A percentile compares a stretch with the other conserved stretches of the same genome.
Conservation (phyloP, 2,888 invertebrate genomes). For the Coenonympha glycerion region DNA sequence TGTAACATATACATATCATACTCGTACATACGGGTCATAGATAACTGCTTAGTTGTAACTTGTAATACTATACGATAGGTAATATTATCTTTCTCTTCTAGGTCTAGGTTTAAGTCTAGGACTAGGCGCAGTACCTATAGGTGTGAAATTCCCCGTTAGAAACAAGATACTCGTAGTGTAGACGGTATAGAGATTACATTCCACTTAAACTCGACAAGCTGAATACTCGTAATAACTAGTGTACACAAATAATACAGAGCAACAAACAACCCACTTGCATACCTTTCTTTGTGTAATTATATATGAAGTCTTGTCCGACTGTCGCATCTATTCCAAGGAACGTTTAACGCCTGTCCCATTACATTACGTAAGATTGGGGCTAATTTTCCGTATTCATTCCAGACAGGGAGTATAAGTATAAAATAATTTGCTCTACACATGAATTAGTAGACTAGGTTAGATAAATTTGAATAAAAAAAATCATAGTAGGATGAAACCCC, state of each 20-base stretch:
- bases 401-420: slow-evolving; percentile 20
- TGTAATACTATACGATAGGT: too few species aligned
- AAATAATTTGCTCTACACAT: slow-evolving; percentile 19
- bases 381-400: slow-evolving; percentile 20
- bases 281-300: slow-evolving; percentile 23
- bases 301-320: slow-evolving; percentile 18
- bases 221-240: slow-evolving; percentile 10
- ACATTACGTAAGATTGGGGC: slow-evolving; percentile 17
- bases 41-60: not conserved
- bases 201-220: not conserved
- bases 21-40: too few species aligned
- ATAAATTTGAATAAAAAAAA: too few species aligned
- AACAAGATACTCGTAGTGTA: too few species aligned
- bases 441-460: too few species aligned
- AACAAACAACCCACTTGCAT: slow-evolving; percentile 16
- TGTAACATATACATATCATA: too few species aligned
- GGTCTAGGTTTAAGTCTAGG: too few species aligned
- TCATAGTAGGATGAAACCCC: too few species aligned
- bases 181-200: not conserved
- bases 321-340: slow-evolving; percentile 21
- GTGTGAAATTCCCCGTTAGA: not conserved
- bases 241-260: slow-evolving; percentile 7
- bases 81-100: too few species aligned
- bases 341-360: slow-evolving; percentile 23
- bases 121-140: not conserved